phyloP scores from a whole-genome alignment of 2,888 invertebrate species.

The Stomorhina lunata region DNA sequence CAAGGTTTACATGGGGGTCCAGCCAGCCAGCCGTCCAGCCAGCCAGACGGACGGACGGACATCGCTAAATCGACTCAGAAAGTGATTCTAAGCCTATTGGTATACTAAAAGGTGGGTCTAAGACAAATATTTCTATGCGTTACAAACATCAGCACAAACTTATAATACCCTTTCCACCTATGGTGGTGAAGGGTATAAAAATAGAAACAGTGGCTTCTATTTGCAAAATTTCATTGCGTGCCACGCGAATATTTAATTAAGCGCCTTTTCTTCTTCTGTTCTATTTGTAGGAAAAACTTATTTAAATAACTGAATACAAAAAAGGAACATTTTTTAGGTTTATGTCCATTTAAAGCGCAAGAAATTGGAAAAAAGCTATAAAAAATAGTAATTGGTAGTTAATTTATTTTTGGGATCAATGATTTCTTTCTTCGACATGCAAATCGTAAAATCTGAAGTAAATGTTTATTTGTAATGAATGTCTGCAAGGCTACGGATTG shows the following conservation, averaged over 20 bases:
- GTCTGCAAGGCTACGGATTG: conserved; percentile 33
- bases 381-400: conserved; percentile 37
- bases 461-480: conserved; percentile 7
- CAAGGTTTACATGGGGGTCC: too few relatives aligned
- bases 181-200: too few relatives aligned
- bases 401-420: conserved; percentile 32
- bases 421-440: conserved; percentile 23
- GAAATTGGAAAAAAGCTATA: neutral
- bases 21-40: too few relatives aligned
- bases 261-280: conserved; percentile 21
- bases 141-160: too few relatives aligned
- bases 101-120: too few relatives aligned
- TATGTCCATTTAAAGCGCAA: neutral
- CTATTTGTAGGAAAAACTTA: conserved; percentile 12
- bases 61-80: too few relatives aligned
- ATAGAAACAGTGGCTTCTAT: conserved; percentile 15
- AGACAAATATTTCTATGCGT: too few relatives aligned
- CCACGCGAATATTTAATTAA: conserved; percentile 57
- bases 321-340: conserved; percentile 40
- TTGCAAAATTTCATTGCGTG: conserved; percentile 57
- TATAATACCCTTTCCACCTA: too few relatives aligned
- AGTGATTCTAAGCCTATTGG: too few relatives aligned
- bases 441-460: conserved; percentile 33
- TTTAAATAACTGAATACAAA: conserved; percentile 5
- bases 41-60: too few relatives aligned